Base-by-base conservation (phyloP, 1,140 invertebrate genomes). In the Drosophila insularis region DNA sequence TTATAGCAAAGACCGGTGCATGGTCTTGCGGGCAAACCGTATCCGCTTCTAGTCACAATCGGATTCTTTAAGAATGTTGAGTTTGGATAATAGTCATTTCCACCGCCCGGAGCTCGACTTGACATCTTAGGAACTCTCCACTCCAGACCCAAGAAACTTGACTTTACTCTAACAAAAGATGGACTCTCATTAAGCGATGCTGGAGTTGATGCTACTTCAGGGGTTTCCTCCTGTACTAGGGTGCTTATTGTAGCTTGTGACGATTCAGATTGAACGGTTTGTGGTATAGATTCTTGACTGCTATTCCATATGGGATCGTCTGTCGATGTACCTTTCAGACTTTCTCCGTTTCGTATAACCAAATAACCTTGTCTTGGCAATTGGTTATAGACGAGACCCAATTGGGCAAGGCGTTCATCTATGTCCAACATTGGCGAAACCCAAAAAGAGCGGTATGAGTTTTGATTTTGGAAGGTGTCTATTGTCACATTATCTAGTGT, bases 41-140 rank as follows among this genome's bases (percentile, higher is more conserved):
- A 37, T 4, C 32, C 56, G 31, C 62, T 75, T 11, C 61, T 43
- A 10, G 58, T n/a, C 11, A 72, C 63, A 17, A 75, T 21, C 1
- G 69, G 40, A 40, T 75, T 71, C 4, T 60, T 64, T 0, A 67
- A 23, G 17, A 67, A 63, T 1, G 63, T 62, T 7, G 56, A 32
- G 3, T 43, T 31, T 4, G 58, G 71, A 56, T 65, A 50, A 43
- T 58, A 62, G 0, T 56, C 23, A 13, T 23, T 31, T 0, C 60
- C 40, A 6, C 61, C 68, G 10, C 56, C 75, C 10, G 8, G 11
- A 19, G 50, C 32, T 5, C 66, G 63, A 2, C 2, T 32, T 1
- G 7, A 17, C 40, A 19, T 31, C 2, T 17, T 21, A 21, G 43
- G 10, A 21, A 31, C 23, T 14, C 19, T 50, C 46, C 27, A 43